phyloP scores from a whole-genome alignment of 2,888 invertebrate genomes.

The Horisme vitalbata region DNA sequence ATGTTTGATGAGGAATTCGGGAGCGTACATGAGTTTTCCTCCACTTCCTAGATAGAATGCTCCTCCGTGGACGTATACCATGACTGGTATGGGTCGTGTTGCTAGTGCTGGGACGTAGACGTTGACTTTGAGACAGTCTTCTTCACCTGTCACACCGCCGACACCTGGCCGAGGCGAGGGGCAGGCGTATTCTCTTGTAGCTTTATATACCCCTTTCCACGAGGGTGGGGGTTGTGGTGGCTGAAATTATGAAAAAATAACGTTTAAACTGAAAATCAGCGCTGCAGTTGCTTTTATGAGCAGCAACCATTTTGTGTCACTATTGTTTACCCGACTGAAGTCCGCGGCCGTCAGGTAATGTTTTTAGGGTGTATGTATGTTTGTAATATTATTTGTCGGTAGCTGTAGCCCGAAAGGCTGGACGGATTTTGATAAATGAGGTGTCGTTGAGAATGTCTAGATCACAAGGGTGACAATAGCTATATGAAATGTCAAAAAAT shows the following conservation, averaged over 20 bases:
- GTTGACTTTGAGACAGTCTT: constrained; percentile 70
- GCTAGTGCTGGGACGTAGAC: constrained; percentile 60
- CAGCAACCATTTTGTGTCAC: too few relatives aligned
- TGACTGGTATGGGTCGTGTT: constrained; percentile 56
- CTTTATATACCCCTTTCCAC: constrained; percentile 67
- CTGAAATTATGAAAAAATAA: constrained; percentile 38
- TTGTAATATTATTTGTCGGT: too few relatives aligned
- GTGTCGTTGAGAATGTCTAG: too few relatives aligned
- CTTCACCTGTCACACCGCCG: constrained; percentile 56
- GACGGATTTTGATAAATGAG: too few relatives aligned
- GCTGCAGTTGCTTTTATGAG: too few relatives aligned
- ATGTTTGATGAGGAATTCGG: constrained; percentile 64
- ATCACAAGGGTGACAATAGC: too few relatives aligned
- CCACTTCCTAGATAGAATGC: constrained; percentile 68
- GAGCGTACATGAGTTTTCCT: constrained; percentile 62
- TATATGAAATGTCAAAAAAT: too few relatives aligned
- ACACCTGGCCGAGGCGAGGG: constrained; percentile 59
- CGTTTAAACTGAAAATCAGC: neutral
- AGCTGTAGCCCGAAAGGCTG: too few relatives aligned
- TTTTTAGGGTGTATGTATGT: too few relatives aligned
- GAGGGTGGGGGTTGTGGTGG: constrained; percentile 65
- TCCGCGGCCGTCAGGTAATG: too few relatives aligned
- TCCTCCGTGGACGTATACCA: constrained; percentile 74
- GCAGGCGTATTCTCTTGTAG: constrained; percentile 61
- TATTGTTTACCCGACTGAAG: too few relatives aligned